Evolutionary conservation across 2,113 vertebrate genomes (phyloP), one percentile per base, ranked within the genome.

Genomic region (Puffinus mauretanicus): DNA sequence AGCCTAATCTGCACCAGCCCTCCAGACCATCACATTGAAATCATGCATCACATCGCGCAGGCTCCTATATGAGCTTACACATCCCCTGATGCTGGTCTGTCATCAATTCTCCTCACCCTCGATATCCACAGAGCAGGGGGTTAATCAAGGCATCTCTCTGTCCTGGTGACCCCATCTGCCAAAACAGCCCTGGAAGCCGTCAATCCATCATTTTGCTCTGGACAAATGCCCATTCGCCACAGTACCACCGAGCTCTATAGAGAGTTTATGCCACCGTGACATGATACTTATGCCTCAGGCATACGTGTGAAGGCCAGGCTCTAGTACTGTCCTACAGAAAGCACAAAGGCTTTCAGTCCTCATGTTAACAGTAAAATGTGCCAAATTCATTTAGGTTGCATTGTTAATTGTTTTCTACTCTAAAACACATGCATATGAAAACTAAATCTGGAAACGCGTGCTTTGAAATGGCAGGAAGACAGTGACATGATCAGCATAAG

Each of bases 41-140:
- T 61, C 1, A 0, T 9, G 13, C 40, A 49, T 40, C n/a, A 15
- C 61, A 29, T 54, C 0, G 0, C 2, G 0, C 32, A 64, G 46
- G 15, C 15, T 77, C 30, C 36, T 49, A 3, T 0, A 0, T 34
- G 46, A 86, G 11, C 9, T 65, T 21, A 57, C 2, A 1, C 26
- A 38, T 44, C 47, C 29, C n/a, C 57, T 64, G 70, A 32, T 46
- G 34, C 11, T 30, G 24, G 5, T 54, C 10, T 52, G 38, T 27
- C 47, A 52, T 19, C 73, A 69, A 0, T 82, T 82, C 54, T 79
- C 38, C 44, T 67, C 29, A 73, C 26, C 40, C 26, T 81, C 3
- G 0, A 29, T 36, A 76, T 27, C 36, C 60, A 42, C 32, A 46
- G 46, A 46, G 29, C 34, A 7, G 25, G 21, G 22, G 11, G 14